phyloP scores from a whole-genome alignment of 2,888 invertebrate species.

The Phyto melanocephala region DNA sequence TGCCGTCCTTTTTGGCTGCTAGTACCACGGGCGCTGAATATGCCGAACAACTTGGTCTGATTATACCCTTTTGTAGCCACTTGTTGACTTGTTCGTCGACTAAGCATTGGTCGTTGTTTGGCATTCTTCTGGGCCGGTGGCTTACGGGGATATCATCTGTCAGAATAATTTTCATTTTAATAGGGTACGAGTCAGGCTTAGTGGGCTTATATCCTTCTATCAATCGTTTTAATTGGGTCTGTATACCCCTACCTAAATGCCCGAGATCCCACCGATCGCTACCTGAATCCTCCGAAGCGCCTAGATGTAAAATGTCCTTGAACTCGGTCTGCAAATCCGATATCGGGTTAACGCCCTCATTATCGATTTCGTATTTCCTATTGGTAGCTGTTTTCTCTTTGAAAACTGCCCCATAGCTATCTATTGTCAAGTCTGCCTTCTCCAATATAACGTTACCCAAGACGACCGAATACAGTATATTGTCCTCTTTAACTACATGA shows the following conservation, averaged over 20 bases:
- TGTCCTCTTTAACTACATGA: slow-evolving; percentile 11
- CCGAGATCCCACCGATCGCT: neutral
- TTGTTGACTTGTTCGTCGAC: slow-evolving; percentile 2
- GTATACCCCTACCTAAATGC: neutral
- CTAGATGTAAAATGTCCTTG: no score
- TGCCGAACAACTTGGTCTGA: neutral
- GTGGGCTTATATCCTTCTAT: neutral
- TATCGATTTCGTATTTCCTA: no score
- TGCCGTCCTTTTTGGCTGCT: neutral
- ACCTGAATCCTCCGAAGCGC: no score
- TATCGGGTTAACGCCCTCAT: no score
- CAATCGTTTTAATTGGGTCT: no score
- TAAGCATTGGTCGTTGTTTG: neutral
- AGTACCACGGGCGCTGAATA: neutral
- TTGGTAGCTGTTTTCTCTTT: neutral
- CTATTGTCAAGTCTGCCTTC: neutral
- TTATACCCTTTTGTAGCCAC: slow-evolving; percentile 15
- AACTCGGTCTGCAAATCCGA: no score
- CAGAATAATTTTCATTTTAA: slow-evolving; percentile 4
- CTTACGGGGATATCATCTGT: neutral
- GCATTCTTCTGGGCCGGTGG: slow-evolving; percentile 4
- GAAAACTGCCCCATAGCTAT: neutral
- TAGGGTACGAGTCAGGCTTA: neutral
- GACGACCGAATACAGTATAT: slow-evolving; percentile 21
- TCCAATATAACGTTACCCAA: slow-evolving; percentile 14